Evolutionary conservation across 2,113 vertebrate genomes (phyloP).

Genomic region (Manacus vitellinus): DNA sequence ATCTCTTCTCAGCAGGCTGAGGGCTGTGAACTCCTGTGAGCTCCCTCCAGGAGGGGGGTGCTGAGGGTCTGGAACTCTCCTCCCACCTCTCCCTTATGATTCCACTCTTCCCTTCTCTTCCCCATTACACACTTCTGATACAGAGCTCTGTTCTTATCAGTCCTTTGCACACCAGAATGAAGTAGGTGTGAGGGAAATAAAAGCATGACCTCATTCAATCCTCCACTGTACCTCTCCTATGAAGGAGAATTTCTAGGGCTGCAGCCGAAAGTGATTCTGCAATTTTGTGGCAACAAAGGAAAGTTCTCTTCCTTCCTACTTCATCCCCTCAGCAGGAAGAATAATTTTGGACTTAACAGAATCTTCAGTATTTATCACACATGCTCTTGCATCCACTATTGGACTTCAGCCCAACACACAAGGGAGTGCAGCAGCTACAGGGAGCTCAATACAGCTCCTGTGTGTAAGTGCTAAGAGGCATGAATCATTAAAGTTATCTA

Average conservation of each 20-base stretch:
- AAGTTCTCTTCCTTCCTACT: neutral
- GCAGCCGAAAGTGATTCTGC: neutral
- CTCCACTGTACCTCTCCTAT: neutral
- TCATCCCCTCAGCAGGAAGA: neutral
- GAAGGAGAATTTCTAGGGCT: neutral
- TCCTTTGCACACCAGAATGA: neutral
- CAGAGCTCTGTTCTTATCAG: neutral
- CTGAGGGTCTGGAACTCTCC: neutral
- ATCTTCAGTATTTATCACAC: neutral
- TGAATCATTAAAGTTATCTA: neutral
- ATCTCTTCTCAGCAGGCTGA: neutral
- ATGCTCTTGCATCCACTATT: neutral
- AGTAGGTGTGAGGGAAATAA: neutral
- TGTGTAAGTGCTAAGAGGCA: neutral
- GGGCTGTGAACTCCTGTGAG: neutral
- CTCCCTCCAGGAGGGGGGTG: neutral
- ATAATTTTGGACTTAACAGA: neutral
- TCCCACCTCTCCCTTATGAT: neutral
- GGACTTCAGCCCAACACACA: neutral
- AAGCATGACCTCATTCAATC: constrained; percentile 1
- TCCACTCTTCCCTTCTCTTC: neutral
- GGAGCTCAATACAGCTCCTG: neutral
- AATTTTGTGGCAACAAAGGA: neutral
- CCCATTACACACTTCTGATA: neutral
- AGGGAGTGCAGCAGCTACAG: neutral